phyloP scores from a whole-genome alignment of 2,797 vertebrate species.

The Takifugu rubripes region DNA sequence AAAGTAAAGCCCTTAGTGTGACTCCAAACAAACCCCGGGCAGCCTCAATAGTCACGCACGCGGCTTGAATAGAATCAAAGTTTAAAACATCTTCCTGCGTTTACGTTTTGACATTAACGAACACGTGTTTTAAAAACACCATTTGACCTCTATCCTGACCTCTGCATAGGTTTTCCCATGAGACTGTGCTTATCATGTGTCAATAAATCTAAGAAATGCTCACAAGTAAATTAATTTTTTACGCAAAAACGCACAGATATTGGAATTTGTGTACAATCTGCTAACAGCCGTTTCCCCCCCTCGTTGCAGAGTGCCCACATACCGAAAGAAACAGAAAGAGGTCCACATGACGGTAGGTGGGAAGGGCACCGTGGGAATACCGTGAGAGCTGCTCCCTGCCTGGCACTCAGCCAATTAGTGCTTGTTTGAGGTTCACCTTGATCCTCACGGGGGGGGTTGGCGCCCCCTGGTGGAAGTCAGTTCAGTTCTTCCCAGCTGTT shows the following conservation, averaged over 20 bases:
- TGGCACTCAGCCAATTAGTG: conserved; percentile 51
- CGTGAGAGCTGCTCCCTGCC: conserved; percentile 29
- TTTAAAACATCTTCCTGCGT: too few species aligned
- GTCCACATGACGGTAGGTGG: conserved; percentile 85
- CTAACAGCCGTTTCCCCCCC: conserved; percentile 31
- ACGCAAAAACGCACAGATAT: conserved; percentile 31
- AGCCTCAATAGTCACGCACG: too few species aligned
- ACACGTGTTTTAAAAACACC: too few species aligned
- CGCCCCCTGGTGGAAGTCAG: conserved; percentile 65
- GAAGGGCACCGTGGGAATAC: conserved; percentile 62
- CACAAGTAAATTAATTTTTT: conserved; percentile 42
- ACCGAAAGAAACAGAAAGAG: conserved; percentile 82
- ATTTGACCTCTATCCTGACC: too few species aligned
- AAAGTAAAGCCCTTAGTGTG: too few species aligned
- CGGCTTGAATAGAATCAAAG: too few species aligned
- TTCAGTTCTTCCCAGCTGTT: conserved; percentile 1
- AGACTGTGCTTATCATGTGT: conserved; percentile 18
- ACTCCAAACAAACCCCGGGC: too few species aligned
- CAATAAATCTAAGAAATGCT: conserved; percentile 30
- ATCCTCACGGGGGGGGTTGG: conserved; percentile 31
- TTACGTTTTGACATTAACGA: too few species aligned
- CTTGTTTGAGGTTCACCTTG: conserved; percentile 52
- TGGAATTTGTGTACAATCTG: conserved; percentile 29
- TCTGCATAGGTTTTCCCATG: not conserved
- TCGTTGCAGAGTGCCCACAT: conserved; percentile 86